Evolutionary conservation across 2,797 vertebrate genomes (phyloP).

Genomic region (Chaetophractus vellerosus): DNA sequence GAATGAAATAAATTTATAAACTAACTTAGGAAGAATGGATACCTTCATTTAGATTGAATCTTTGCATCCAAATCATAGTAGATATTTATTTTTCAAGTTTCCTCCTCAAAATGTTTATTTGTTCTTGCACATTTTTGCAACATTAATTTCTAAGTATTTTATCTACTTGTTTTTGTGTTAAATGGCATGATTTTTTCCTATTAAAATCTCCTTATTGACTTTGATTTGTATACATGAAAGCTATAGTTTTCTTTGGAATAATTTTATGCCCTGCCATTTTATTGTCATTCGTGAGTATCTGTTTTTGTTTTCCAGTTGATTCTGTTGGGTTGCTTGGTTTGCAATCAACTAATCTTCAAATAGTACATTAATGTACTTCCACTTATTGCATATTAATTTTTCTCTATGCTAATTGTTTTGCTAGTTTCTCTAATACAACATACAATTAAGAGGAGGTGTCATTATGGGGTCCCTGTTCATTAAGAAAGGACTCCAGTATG

Average conservation of each 20-base stretch:
- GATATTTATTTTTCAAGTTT: not conserved
- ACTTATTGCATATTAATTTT: not conserved
- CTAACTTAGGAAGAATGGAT: not conserved
- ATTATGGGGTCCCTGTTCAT: too few relatives aligned
- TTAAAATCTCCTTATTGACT: accelerated
- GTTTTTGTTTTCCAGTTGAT: not conserved
- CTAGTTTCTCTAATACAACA: too few relatives aligned
- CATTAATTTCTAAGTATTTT: not conserved
- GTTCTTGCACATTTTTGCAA: not conserved
- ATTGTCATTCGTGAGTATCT: not conserved
- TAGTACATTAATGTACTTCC: not conserved
- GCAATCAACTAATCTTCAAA: not conserved
- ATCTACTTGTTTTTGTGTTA: not conserved
- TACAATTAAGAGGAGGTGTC: too few relatives aligned
- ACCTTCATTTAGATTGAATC: not conserved
- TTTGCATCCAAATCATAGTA: not conserved
- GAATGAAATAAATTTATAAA: not conserved
- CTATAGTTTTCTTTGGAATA: not conserved
- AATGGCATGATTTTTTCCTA: not conserved
- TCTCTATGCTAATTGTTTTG: not conserved
- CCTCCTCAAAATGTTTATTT: not conserved
- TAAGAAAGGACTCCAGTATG: not conserved
- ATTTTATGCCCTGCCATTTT: too few relatives aligned
- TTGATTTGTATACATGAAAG: not conserved
- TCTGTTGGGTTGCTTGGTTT: not conserved